Evolutionary conservation across 2,113 vertebrate genomes (phyloP), one percentile per base, ranked within the genome.

Genomic region (Paratilapia polleni): DNA sequence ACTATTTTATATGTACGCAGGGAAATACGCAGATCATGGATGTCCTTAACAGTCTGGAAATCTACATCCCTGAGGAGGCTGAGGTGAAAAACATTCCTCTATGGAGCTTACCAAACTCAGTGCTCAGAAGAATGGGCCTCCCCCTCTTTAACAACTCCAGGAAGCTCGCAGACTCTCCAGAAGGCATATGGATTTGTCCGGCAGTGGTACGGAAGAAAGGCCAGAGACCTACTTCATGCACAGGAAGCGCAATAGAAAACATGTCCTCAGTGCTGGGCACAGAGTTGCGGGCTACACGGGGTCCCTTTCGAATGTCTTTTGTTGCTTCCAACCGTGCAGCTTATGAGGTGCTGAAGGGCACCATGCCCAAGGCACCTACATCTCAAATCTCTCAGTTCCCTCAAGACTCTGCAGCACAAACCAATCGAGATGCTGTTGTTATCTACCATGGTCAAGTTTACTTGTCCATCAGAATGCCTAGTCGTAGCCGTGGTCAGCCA

Each of bases 21-120:
- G 63, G 24, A 19, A 66, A 60, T 1, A 15, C 20, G 43, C 38
- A 8, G 24, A 85, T 1, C 26, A 92, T 91, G 90, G 85, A 83
- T 14, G 11, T 28, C 4, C 10, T n/a, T 8, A 31, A 14, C 1
- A 82, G 34, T 20, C 38, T 88, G 38, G 91, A 93, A 31, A 79
- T 94, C 57, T 87, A 84, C 89, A 93, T 94, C 64, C 93, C 93
- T 7, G 43, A 8, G 12, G 85, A 92, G 14, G 89, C 93, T 13
- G 89, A 92, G 19, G 91, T 93, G 58, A 92, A 85, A 34, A 87
- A 4, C 58, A 77, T 94, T 26, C 58, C 78, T 3, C 31, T 92
- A 47, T 19, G 8, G n/a, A 89, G 58, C 9, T 78, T 94, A 73
- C 82, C 92, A 1, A 52, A 19, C 3, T 70, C 82, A 1, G 52